These are phyloP conservation scores for Pollachius pollachius DNA, from an alignment of 2,113 vertebrate genomes.

Conservation along the genomic window DNA sequence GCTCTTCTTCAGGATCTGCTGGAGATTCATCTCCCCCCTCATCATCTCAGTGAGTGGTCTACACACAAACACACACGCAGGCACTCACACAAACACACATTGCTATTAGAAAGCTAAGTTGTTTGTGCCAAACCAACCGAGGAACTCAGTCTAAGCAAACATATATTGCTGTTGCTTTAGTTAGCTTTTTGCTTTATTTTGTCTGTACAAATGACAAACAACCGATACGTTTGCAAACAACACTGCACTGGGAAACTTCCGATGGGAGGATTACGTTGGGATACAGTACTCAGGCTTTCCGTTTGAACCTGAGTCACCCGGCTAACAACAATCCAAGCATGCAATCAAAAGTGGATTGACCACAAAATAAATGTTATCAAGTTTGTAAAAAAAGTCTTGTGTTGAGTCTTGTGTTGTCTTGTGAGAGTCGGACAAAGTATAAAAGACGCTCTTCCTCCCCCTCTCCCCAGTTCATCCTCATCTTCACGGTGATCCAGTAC, in stretches of 20 bases:
- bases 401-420: no score
- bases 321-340: no score
- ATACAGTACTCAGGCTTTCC: no score
- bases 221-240: no score
- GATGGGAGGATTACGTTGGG: no score
- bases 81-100: not conserved
- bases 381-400: no score
- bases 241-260: no score
- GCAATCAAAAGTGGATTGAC: no score
- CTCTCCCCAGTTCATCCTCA: constrained; percentile 86
- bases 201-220: constrained; percentile 19
- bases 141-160: constrained; percentile 59
- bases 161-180: constrained; percentile 46
- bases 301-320: no score
- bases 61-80: not conserved
- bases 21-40: constrained; percentile 92
- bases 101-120: constrained; percentile 37
- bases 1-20: constrained; percentile 97
- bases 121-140: constrained; percentile 32
- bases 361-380: no score
- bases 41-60: constrained; percentile 89
- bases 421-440: no score
- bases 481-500: constrained; percentile 99
- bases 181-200: constrained; percentile 27
- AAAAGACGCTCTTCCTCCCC: not conserved